A percentile compares a stretch with the other conserved stretches of the same genome.
Conservation (phyloP, 2,888 invertebrate species). For the Romanomermis culicivorax region DNA sequence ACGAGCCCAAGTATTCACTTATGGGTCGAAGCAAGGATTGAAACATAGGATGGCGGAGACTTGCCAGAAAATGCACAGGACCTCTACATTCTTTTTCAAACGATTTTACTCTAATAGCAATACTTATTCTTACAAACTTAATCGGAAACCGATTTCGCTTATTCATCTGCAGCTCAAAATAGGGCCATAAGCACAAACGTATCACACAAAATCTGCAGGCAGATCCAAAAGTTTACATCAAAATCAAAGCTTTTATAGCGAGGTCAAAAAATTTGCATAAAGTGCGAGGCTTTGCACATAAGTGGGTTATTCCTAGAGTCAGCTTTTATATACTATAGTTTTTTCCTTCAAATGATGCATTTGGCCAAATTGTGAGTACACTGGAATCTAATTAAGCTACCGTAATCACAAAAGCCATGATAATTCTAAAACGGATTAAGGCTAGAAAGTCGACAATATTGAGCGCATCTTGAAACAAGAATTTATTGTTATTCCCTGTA, state of each 20-base stretch:
- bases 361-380: too few relatives aligned
- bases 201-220: neutral
- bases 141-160: neutral
- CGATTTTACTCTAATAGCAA: neutral
- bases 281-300: neutral
- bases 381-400: too few relatives aligned
- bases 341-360: too few relatives aligned
- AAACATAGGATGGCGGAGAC: neutral
- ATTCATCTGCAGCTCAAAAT: neutral
- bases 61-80: neutral
- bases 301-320: neutral
- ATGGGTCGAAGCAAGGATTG: neutral
- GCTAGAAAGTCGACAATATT: too few relatives aligned
- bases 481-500: too few relatives aligned
- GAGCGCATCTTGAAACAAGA: too few relatives aligned
- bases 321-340: too few relatives aligned
- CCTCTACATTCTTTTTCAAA: neutral
- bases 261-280: neutral
- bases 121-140: neutral
- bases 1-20: neutral
- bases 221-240: neutral
- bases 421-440: too few relatives aligned
- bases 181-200: neutral
- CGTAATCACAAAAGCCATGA: too few relatives aligned
- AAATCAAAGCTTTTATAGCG: neutral